Evolutionary conservation across 1,140 invertebrate species (phyloP), one percentile per base, ranked within the genome.

Genomic region (Mamestra configurata): DNA sequence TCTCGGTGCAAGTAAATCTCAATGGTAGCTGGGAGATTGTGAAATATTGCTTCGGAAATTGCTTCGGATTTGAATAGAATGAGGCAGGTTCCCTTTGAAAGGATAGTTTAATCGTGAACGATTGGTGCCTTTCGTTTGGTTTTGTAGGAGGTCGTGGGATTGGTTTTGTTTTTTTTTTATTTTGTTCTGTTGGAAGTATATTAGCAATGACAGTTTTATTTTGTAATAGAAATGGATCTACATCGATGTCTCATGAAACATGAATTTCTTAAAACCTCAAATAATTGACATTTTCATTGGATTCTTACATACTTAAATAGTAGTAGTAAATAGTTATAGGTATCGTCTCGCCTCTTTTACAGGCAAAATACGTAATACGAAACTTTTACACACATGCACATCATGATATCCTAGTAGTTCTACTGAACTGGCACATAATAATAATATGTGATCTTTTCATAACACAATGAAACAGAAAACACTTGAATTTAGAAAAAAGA

Each of bases 1-100:
- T 82, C 80, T 75, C 22, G 80, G 79, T 82, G 73, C 53, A 71
- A 82, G 76, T 82, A 82, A 75, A 82, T 82, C 80, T 82, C 80
- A 77, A 82, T 82, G 57, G 57, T 77, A 37, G 75, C 31, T 7
- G 24, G 61, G 77, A 77, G 51, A 72, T 68, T 59, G 72, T 79
- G 77, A 79, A 79, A 79, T 79, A 79, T 82, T 79, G 77, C 80
- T 53, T 40, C 27, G 40, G 71, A 79, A 82, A 82, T 82, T 79
- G 77, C 70, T 68, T 81, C 61, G 64, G 80, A 76, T 78, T 79
- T 82, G 77, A 77, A 79, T 82, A 77, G 75, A 77, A 77, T 68
- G 43, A 77, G 75, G 46, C 59, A 68, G 75, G 75, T 77, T 77
- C 46, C 75, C 73, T 76, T 76, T 76, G 57, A 76, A 35, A 43